Conservation (phyloP, 1,140 invertebrate species). For the Holotrichia oblita region DNA sequence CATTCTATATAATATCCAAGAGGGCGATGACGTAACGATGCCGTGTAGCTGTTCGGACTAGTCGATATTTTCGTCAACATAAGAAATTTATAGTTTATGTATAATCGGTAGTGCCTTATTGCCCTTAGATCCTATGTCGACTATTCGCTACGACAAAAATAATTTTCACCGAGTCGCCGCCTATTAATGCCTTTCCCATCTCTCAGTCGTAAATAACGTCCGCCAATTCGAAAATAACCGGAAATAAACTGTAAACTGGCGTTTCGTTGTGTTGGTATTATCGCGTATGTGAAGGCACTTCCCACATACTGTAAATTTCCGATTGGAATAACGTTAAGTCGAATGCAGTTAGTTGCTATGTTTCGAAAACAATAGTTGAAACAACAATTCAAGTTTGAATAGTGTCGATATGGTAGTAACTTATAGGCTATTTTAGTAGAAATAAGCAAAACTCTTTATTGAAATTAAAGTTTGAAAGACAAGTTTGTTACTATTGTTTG, state of each 20-base stretch:
- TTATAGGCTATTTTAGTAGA: no score
- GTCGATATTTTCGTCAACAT: slow-evolving; percentile 9
- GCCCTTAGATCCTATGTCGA: not conserved
- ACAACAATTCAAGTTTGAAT: no score
- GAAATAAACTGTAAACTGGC: slow-evolving; percentile 33
- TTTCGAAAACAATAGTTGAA: no score
- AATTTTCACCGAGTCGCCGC: not conserved
- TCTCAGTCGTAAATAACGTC: slow-evolving; percentile 11
- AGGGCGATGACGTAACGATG: slow-evolving; percentile 26
- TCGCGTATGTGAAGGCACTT: not conserved
- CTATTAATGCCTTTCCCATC: slow-evolving; percentile 5
- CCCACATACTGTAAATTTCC: slow-evolving; percentile 13
- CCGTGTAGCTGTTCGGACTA: not conserved
- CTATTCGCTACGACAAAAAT: not conserved
- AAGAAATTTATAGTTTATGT: not conserved
- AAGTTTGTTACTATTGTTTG: no score
- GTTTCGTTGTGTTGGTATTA: no score
- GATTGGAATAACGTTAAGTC: not conserved
- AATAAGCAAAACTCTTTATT: no score
- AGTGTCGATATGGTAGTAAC: no score
- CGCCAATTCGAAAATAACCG: slow-evolving; percentile 24
- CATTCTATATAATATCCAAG: slow-evolving; percentile 11
- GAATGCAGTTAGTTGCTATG: not conserved
- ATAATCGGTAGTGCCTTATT: not conserved
- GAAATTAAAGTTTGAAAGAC: no score